Evolutionary conservation across 2,113 vertebrate genomes (phyloP).

Genomic region (Ceyx cyanopectus): DNA sequence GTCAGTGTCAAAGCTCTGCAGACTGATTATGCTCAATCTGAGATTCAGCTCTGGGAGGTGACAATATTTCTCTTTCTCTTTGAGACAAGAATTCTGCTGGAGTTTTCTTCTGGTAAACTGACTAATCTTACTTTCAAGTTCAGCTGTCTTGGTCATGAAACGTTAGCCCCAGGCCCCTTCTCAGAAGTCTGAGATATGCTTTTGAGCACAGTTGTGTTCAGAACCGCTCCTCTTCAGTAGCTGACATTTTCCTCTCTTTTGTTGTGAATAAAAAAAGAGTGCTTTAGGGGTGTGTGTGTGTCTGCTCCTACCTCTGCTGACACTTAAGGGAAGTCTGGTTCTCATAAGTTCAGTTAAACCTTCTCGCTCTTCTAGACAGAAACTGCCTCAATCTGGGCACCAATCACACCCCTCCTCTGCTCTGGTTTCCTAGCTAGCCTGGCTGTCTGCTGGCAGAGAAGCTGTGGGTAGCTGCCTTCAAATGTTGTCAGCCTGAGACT

Average conservation of each 20-base stretch:
- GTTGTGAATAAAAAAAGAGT: neutral
- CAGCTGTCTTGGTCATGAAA: neutral
- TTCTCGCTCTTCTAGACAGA: neutral
- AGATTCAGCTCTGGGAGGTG: neutral
- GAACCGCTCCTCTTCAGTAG: neutral
- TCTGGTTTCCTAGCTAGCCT: slow-evolving; percentile 9
- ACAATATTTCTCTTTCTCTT: neutral
- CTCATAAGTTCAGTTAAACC: neutral
- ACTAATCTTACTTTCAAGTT: neutral
- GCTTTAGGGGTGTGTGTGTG: neutral
- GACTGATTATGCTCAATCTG: neutral
- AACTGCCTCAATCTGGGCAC: slow-evolving; percentile 12
- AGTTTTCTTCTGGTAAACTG: slow-evolving; percentile 10
- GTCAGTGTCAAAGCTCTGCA: neutral
- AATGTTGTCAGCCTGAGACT: neutral
- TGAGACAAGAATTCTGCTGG: neutral
- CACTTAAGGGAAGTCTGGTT: neutral
- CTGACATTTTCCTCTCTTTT: neutral
- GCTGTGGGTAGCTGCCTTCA: slow-evolving; percentile 20
- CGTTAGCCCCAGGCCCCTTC: neutral
- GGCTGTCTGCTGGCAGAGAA: slow-evolving; percentile 4
- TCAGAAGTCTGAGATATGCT: neutral
- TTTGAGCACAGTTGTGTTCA: neutral
- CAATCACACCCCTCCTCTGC: neutral
- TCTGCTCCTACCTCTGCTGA: neutral